Evolutionary conservation across 1,140 invertebrate genomes (phyloP), one percentile per base, ranked within the genome.

Genomic region (Temnothorax nylanderi): DNA sequence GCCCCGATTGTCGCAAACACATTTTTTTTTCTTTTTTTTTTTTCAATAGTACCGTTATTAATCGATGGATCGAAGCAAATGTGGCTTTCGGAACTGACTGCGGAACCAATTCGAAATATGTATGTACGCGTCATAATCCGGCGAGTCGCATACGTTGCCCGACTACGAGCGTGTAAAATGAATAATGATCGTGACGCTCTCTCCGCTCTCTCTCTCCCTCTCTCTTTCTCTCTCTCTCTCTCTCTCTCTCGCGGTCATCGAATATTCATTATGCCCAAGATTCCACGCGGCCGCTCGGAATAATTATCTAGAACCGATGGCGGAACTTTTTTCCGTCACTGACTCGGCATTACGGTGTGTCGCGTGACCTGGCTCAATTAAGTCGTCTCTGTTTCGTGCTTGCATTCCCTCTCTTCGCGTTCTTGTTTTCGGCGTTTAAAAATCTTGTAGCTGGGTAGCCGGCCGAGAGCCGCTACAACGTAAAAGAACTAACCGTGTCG

Each of bases 381-480:
- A 82, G 80, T 74, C 77, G 77, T 82, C 26, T 82, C 26, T 37
- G 67, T 18, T 74, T 72, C 67, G 80, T 82, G 80, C 54, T 34
- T 58, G 67, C 26, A 41, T 74, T 82, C 54, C 32, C 67, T 32
- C 21, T 34, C 65, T 26, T 26, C 16, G 37, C 41, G 41, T n/a
- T 72, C 80, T 62, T 84, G 54, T 84, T 84, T 75, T 84, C 80
- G 67, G 69, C 41, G 41, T 75, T 84, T 84, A 82, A 82, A 74
- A 6, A 41, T 6, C 37, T 41, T 26, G 26, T 26, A 26, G 26
- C 26, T 26, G 26, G 26, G 26, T 26, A 26, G 26, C 18, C 64
- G 3, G 32, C 34, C 11, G 21, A 26, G 21, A 26, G 37, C 10
- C 26, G 34, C 56, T 44, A 21, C 32, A 5, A 56, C 26, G 26